Percentiles rank a stretch among this genome's conserved stretches.
phyloP scores from a whole-genome alignment of 2,113 vertebrate species.

The Menidia beryllina region DNA sequence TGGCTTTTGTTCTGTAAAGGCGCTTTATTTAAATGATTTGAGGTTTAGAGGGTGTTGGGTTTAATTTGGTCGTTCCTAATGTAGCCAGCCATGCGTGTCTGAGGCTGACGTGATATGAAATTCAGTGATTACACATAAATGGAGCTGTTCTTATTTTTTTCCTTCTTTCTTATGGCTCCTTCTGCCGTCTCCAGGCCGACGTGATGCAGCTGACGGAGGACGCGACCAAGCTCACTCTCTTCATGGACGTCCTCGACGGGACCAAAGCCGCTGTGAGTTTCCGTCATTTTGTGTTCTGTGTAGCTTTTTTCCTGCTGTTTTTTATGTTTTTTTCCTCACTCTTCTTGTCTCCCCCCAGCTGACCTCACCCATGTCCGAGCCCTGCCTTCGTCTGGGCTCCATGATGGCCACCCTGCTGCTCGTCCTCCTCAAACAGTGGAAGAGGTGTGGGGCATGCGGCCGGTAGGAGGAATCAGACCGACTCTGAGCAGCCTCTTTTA shows the following conservation, averaged over 20 bases:
- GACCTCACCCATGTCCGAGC: slow-evolving; percentile 85
- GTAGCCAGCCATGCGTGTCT: too few relatives aligned
- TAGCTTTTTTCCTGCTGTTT: neutral
- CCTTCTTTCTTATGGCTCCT: neutral
- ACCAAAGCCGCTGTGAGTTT: slow-evolving; percentile 89
- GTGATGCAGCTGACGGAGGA: slow-evolving; percentile 91
- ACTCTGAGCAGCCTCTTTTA: neutral
- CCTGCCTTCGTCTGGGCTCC: slow-evolving; percentile 92
- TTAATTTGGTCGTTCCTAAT: neutral
- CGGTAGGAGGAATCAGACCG: neutral
- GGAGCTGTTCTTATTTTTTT: too few relatives aligned
- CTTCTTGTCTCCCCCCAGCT: slow-evolving; percentile 77
- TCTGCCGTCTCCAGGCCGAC: slow-evolving; percentile 82
- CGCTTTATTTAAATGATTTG: too few relatives aligned
- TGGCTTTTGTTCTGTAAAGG: too few relatives aligned
- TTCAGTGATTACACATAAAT: too few relatives aligned
- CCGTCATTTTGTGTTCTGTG: neutral
- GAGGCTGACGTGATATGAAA: too few relatives aligned
- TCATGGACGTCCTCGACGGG: slow-evolving; percentile 91
- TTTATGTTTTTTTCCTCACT: neutral
- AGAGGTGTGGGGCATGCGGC: slow-evolving; percentile 79
- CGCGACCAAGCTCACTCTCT: slow-evolving; percentile 86
- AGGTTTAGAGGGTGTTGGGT: neutral
- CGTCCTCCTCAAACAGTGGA: slow-evolving; percentile 94
- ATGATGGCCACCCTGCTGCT: slow-evolving; percentile 94